A percentile compares a stretch with the other conserved stretches of the same genome.
phyloP scores from a whole-genome alignment of 2,797 vertebrate species.

The Bovichtus variegatus region DNA sequence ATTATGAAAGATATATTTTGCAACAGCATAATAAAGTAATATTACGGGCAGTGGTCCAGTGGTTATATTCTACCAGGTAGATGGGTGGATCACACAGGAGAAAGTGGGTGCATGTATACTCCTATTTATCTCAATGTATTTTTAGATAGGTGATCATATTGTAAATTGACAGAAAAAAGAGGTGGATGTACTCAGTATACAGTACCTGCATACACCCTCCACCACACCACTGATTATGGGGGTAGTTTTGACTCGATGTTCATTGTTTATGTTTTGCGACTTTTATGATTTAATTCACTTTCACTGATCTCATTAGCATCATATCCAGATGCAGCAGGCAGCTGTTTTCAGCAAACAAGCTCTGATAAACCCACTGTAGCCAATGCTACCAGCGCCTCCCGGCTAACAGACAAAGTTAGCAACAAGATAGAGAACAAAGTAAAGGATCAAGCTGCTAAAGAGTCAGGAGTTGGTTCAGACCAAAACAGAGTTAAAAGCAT shows the following conservation, averaged over 20 bases:
- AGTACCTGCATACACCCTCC: no score
- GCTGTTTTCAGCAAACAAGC: neutral
- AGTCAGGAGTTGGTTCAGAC: neutral
- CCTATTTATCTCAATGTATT: no score
- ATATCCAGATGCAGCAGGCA: neutral
- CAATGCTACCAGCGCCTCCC: neutral
- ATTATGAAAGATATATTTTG: neutral
- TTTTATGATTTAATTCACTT: neutral
- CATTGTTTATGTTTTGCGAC: neutral
- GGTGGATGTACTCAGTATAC: no score
- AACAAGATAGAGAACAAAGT: neutral
- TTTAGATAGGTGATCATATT: no score
- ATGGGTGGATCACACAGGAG: no score
- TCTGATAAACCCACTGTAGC: neutral
- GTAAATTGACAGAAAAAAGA: no score
- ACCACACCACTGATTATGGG: no score
- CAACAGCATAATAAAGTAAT: neutral
- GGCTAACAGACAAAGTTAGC: neutral
- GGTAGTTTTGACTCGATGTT: neutral
- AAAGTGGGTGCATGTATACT: no score
- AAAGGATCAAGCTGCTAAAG: neutral
- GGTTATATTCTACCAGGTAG: no score
- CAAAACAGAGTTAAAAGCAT: conserved; percentile 3
- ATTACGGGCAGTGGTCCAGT: no score
- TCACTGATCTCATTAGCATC: neutral